Conservation (phyloP, 2,797 vertebrate genomes). For the Dallia pectoralis region DNA sequence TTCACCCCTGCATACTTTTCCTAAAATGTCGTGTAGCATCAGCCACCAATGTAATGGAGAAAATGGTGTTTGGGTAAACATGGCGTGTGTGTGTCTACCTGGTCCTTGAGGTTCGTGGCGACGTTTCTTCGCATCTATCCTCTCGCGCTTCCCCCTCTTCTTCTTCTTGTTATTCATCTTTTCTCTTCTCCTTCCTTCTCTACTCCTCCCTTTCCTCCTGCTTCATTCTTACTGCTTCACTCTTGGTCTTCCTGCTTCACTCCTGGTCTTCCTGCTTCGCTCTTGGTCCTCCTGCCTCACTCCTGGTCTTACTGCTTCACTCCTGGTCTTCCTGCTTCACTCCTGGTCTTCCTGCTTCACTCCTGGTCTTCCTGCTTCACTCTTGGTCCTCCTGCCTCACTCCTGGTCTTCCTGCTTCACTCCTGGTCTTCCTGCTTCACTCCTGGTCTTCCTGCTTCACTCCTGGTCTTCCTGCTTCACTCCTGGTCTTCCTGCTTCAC, state of each 20-base stretch:
- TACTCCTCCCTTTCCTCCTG: background rate
- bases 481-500: slow-evolving; percentile 1
- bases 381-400: slow-evolving; percentile 1
- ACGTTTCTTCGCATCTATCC: background rate
- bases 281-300: background rate
- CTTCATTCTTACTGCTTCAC: background rate
- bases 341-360: background rate
- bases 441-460: no score
- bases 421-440: background rate
- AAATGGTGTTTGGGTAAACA: slow-evolving; percentile 35
- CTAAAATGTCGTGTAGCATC: slow-evolving; percentile 27
- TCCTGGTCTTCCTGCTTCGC: slow-evolving; percentile 17
- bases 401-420: background rate
- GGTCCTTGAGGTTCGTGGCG: background rate
- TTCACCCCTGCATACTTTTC: slow-evolving; percentile 45
- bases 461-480: no score
- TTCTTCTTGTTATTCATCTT: no score
- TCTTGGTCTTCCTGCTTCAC: slow-evolving; percentile 2
- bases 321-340: background rate
- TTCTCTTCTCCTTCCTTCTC: slow-evolving; percentile 10
- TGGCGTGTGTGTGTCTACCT: background rate
- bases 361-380: no score
- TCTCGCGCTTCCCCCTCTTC: slow-evolving; percentile 23
- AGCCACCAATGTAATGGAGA: slow-evolving; percentile 38
- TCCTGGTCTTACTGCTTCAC: no score